Conservation (phyloP, 2,888 invertebrate species). For the Cheilosia grossa region DNA sequence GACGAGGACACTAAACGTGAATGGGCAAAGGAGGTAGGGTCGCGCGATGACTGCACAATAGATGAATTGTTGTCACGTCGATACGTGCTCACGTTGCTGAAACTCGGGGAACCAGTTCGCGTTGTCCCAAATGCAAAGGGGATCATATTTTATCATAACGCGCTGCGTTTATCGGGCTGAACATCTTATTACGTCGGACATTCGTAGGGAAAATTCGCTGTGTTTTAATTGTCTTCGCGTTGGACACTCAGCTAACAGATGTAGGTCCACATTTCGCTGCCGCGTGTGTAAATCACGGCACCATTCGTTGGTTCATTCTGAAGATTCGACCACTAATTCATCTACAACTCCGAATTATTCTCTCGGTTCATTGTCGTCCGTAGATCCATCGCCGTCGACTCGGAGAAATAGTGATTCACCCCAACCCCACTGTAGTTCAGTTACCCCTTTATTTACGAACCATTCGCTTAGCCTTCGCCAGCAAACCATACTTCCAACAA, state of each 20-base stretch:
- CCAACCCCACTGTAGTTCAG: neutral
- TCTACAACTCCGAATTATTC: neutral
- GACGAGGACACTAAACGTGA: neutral
- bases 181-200: too few relatives aligned
- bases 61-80: neutral
- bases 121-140: neutral
- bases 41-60: neutral
- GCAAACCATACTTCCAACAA: conserved; percentile 7
- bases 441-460: neutral
- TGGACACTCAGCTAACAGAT: neutral
- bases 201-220: neutral
- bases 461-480: neutral
- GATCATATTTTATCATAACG: neutral
- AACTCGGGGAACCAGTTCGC: neutral
- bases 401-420: neutral
- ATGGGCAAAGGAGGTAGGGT: neutral
- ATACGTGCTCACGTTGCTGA: neutral
- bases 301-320: neutral
- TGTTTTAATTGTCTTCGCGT: conserved; percentile 8
- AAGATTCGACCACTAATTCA: neutral
- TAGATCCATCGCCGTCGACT: neutral
- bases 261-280: neutral
- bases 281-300: conserved; percentile 3
- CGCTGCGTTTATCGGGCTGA: too few relatives aligned
- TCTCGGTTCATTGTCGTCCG: neutral